Percentiles rank a stretch among this genome's conserved stretches.
Evolutionary conservation across 2,113 vertebrate genomes (phyloP).

Genomic region (Catharus fuscescens): DNA sequence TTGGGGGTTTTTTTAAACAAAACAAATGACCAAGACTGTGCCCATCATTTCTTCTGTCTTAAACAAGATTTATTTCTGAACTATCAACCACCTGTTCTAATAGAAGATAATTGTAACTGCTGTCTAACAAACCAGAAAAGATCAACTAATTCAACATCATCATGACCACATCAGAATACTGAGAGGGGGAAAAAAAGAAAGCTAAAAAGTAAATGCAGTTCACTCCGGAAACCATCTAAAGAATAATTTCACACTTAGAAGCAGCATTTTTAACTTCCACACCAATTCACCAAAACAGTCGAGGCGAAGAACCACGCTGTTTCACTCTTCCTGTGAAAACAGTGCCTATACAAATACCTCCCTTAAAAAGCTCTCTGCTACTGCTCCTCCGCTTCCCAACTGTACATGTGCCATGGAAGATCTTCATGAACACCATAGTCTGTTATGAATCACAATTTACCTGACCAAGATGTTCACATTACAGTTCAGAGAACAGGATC

Average conservation of each 20-base stretch:
- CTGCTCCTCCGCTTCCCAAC: not conserved
- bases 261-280: not conserved
- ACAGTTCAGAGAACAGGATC: not conserved
- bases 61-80: not conserved
- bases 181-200: accelerated
- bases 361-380: not conserved
- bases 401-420: accelerated
- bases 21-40: not conserved
- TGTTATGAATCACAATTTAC: not conserved
- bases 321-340: not conserved
- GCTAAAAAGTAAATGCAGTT: not conserved
- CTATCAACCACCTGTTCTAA: not conserved
- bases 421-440: not conserved
- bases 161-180: not conserved
- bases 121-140: not conserved
- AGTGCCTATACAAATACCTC: not conserved
- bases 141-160: not conserved
- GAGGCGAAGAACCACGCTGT: not conserved
- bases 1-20: not conserved
- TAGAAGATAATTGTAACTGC: not conserved
- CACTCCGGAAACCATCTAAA: not conserved
- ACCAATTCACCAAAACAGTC: not conserved
- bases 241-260: not conserved
- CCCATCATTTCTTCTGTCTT: not conserved
- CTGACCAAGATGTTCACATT: not conserved